phyloP scores from a whole-genome alignment of 2,113 vertebrate genomes.

The Procavia capensis region DNA sequence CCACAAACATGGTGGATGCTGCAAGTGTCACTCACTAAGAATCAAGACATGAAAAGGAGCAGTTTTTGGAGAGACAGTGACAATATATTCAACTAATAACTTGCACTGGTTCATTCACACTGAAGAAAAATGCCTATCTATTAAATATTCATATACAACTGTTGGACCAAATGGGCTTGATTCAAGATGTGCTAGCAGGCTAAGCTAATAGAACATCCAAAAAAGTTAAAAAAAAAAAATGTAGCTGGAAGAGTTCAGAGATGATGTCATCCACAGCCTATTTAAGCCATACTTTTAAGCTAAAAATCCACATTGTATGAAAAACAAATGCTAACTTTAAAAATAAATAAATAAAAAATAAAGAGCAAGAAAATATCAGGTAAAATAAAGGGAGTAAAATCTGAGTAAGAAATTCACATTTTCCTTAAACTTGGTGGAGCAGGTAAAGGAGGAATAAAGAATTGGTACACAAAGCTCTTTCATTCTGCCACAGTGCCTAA shows the following conservation, averaged over 20 bases:
- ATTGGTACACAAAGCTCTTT: not conserved
- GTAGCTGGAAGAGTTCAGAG: not conserved
- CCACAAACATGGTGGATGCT: not conserved
- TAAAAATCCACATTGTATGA: not conserved
- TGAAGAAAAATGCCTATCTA: conserved; percentile 60
- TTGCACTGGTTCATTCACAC: conserved; percentile 21
- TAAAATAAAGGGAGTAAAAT: conserved; percentile 24
- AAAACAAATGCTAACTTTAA: not conserved
- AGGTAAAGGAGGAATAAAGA: not conserved
- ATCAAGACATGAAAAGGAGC: not conserved
- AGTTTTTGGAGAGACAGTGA: not conserved
- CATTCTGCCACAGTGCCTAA: not conserved
- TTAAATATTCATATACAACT: conserved; percentile 77
- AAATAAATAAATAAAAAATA: not conserved
- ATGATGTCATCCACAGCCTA: not conserved
- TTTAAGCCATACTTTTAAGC: not conserved
- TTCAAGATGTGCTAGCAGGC: not conserved
- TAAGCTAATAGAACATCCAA: conserved; percentile 39
- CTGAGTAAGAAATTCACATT: not conserved
- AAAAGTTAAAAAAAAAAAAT: too few species aligned
- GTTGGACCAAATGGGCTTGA: conserved; percentile 49
- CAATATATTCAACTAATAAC: conserved; percentile 50
- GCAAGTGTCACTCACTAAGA: not conserved
- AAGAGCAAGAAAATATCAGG: not conserved
- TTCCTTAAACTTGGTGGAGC: not conserved